Conservation (phyloP, 2,113 vertebrate species). For the Pseudopipra pipra region DNA sequence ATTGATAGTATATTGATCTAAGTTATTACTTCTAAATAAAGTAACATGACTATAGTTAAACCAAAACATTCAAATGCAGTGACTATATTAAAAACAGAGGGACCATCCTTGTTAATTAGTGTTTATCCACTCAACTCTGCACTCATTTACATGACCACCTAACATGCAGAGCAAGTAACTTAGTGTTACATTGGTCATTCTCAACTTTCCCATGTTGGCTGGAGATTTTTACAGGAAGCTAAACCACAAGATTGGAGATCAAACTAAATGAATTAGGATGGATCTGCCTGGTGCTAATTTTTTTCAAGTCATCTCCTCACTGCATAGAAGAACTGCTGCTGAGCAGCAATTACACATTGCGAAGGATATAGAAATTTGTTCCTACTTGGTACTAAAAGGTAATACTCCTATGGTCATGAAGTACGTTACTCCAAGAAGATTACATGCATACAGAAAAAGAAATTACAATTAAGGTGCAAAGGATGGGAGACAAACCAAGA, state of each 20-base stretch:
- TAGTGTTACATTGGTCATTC: not conserved
- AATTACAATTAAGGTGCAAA: not conserved
- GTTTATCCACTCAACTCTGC: not conserved
- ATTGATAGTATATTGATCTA: not conserved
- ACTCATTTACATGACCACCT: not conserved
- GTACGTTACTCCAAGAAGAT: accelerated
- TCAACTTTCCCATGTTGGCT: not conserved
- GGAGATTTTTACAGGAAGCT: not conserved
- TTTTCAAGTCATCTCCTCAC: not conserved
- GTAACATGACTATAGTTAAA: not conserved
- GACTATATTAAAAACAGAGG: not conserved
- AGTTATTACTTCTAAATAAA: not conserved
- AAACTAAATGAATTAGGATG: not conserved
- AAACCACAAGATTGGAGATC: not conserved
- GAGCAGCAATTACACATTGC: not conserved
- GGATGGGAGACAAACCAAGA: not conserved
- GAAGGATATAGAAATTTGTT: not conserved
- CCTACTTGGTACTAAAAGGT: not conserved
- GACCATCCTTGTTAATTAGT: not conserved
- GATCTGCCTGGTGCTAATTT: not conserved
- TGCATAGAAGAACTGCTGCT: not conserved
- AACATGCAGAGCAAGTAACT: not conserved
- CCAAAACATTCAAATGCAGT: not conserved
- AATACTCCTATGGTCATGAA: not conserved
- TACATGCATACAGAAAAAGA: not conserved